Base-by-base conservation (phyloP, 1,140 invertebrate species). In the Diuraphis noxia region DNA sequence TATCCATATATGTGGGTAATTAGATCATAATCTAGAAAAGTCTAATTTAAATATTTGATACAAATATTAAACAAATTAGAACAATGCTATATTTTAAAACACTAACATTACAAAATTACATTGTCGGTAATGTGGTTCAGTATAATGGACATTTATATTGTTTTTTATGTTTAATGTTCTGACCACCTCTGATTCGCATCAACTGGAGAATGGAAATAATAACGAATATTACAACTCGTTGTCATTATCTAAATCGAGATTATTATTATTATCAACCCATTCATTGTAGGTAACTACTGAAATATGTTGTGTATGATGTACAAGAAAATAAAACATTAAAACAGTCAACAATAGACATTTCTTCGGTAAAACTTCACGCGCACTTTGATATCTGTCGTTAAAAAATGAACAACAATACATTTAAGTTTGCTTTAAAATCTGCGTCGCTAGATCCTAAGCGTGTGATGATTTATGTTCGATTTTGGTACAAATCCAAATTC, bases 391-490 rank as follows among this genome's bases (percentile, higher is more conserved):
- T 34, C 21, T 43, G 43, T 34, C 19, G 19, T 34, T 52, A 86
- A 86, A 49, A 52, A 36, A 36, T 9, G 25, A 36, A 34, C 4
- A 63, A 63, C 9, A 63, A 72, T n/a, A 72, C 5, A 86, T 25
- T 36, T 25, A n/a, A 41, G 30, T n/a, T 13, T 30, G 30, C 0
- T 25, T 52, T 38, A 9, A 36, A 52, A 49, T 23, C 7, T 86
- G 34, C 3, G n/a, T 36, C 9, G 2, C 23, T 5, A 46, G 43
- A 17, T 2, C 43, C 2, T 52, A 43, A 43, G 38, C 4, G 56
- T n/a, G 56, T 72, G 56, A 72, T 86, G 84, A 56, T 88, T 72
- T 40, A 63, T 41, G 38, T 72, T 63, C 38, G 19, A 41, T 88
- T 72, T 38, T 8, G 13, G 5, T n/a, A 40, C 4, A 72, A 41